Evolutionary conservation across 1,140 invertebrate species (phyloP).

Genomic region (Lordiphosa mommai): DNA sequence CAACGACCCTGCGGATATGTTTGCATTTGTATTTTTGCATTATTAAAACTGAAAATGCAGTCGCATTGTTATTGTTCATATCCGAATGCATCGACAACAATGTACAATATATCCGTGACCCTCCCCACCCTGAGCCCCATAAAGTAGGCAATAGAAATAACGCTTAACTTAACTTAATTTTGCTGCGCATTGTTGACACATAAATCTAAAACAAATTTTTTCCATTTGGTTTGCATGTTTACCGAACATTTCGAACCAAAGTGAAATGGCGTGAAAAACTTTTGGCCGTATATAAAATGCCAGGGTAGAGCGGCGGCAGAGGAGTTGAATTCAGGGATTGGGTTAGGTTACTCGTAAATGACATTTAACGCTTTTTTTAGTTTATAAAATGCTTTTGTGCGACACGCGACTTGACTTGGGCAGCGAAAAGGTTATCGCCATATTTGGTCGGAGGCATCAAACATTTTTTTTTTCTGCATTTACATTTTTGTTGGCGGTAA

Average conservation of each 20-base stretch:
- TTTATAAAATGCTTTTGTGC: conserved; percentile 61
- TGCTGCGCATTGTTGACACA: conserved; percentile 65
- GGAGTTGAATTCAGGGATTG: conserved; percentile 27
- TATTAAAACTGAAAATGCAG: conserved; percentile 76
- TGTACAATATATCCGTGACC: no score
- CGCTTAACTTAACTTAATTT: conserved; percentile 59
- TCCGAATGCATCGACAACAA: conserved; percentile 43
- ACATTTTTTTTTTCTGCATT: conserved; percentile 1
- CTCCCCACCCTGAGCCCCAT: conserved; percentile 15
- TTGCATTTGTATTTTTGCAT: conserved; percentile 77
- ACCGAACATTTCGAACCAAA: conserved; percentile 58
- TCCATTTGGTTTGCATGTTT: conserved; percentile 59
- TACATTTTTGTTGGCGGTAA: not conserved
- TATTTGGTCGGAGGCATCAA: conserved; percentile 4
- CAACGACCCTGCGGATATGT: conserved; percentile 62
- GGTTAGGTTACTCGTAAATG: conserved; percentile 71
- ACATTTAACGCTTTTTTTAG: conserved; percentile 74
- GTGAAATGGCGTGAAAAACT: conserved; percentile 76
- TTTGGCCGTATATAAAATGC: conserved; percentile 65
- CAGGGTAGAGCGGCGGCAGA: conserved; percentile 9
- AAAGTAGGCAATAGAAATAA: conserved; percentile 72
- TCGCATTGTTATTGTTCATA: conserved; percentile 32
- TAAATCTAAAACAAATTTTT: conserved; percentile 60
- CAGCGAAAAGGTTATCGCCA: not conserved
- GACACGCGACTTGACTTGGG: conserved; percentile 3